phyloP scores from a whole-genome alignment of 2,888 invertebrate genomes.

The Deilephila elpenor region DNA sequence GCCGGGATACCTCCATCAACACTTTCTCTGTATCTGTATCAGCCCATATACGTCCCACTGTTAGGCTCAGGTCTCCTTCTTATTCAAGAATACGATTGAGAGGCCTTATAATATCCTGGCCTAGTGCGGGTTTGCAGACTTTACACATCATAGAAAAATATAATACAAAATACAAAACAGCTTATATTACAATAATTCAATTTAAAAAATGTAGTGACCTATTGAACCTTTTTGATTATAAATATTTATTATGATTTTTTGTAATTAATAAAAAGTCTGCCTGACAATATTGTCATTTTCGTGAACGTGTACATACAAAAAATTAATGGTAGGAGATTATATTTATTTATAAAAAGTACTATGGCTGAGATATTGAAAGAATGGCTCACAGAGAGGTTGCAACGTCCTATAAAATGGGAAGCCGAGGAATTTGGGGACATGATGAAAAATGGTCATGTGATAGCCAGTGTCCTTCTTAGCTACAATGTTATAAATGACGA shows the following conservation, averaged over 20 bases:
- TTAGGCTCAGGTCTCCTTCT: too few species aligned
- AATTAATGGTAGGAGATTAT: constrained; percentile 4
- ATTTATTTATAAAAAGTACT: constrained; percentile 29
- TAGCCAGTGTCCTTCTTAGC: constrained; percentile 83
- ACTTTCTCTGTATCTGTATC: too few species aligned
- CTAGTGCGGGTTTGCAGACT: too few species aligned
- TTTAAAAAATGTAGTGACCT: too few species aligned
- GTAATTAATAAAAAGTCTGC: neutral
- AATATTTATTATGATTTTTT: neutral
- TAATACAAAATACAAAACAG: too few species aligned
- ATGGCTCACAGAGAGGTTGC: constrained; percentile 85
- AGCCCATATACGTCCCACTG: too few species aligned
- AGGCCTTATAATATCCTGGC: too few species aligned
- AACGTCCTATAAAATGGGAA: constrained; percentile 81
- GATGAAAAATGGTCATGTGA: constrained; percentile 84
- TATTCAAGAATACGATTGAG: too few species aligned
- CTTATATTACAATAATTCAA: too few species aligned
- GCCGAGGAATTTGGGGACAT: constrained; percentile 82
- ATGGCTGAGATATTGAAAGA: constrained; percentile 86
- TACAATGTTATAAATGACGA: constrained; percentile 85
- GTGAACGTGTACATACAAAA: neutral
- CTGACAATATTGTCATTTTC: neutral
- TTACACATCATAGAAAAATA: too few species aligned
- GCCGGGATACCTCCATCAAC: too few species aligned
- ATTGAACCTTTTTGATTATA: too few species aligned